Evolutionary conservation across 2,888 invertebrate genomes (phyloP), one percentile per base, ranked within the genome.

Genomic region (Maniola hyperantus): DNA sequence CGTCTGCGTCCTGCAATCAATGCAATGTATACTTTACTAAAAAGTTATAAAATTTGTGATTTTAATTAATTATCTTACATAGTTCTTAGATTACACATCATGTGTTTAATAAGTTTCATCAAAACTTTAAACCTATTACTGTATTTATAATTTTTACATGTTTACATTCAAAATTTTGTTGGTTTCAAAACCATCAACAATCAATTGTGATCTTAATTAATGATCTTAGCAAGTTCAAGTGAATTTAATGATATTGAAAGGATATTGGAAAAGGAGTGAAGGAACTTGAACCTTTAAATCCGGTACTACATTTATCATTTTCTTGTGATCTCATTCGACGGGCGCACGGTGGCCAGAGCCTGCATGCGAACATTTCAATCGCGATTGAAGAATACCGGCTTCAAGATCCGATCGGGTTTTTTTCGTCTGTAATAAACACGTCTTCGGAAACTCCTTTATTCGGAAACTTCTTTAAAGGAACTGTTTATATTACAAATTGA

Each of bases 351-450:
- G 10, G 39, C 63, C 68, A 54, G 57, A 59, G 69, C 55, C 69
- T 76, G 77, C 77, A 76, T 75, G 78, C 74, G 80, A 83, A 88
- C 82, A 80, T 85, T 88, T 89, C 84, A 88, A 90, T 89, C 87
- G 83, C 79, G 82, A 85, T 84, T 81, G 74, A 76, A 78, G 76
- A 76, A 81, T 83, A 85, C 87, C 82, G 83, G 86, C 81, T 83
- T 13, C 74, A 79, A 76, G 80, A 83, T 83, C 72, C 68, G 72
- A 85, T 83, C 83, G 77, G 53, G 68, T 69, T 70, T 69, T n/a
- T 67, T 70, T 71, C 61, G 64, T 67, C 69, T 71, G 68, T 72
- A 72, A 71, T 72, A 70, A 72, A 71, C 68, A 72, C 71, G 69
- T 72, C 68, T 54, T 64, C 69, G 36, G 46, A 50, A 33, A 53